These are phyloP conservation scores for Bombyx mandarina DNA, from an alignment of 1,140 invertebrate species.

Conservation along the genomic window DNA sequence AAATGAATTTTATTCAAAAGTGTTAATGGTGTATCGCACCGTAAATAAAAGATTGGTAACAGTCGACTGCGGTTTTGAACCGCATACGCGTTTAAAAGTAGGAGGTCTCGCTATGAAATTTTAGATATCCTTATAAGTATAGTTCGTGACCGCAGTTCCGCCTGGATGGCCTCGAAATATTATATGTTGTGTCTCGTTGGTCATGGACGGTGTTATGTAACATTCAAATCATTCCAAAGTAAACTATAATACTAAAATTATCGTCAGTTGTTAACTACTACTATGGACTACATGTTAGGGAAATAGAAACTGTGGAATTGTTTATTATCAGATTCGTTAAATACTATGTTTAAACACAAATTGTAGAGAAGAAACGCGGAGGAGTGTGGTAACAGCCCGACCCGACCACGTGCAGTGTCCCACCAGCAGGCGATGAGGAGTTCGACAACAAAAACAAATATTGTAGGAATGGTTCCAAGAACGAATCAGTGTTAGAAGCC, in stretches of 20 bases:
- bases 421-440: too few relatives aligned
- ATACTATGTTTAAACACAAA: not conserved
- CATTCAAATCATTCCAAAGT: not conserved
- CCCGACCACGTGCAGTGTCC: too few relatives aligned
- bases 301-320: not conserved
- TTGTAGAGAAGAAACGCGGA: too few relatives aligned
- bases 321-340: not conserved
- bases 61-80: constrained; percentile 6
- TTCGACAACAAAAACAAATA: too few relatives aligned
- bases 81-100: constrained; percentile 8
- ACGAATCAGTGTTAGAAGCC: too few relatives aligned
- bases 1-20: not conserved
- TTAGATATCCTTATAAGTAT: constrained; percentile 1
- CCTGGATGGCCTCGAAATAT: not conserved
- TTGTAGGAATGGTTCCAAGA: too few relatives aligned
- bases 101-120: constrained; percentile 4
- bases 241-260: not conserved
- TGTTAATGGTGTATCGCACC: not conserved
- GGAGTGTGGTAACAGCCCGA: too few relatives aligned
- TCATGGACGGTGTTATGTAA: not conserved
- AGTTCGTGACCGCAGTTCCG: not conserved
- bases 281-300: too few relatives aligned
- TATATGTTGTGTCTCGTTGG: not conserved
- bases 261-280: not conserved
- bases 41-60: not conserved